These are phyloP conservation scores for Palythoa heliodiscus DNA, from an alignment of 92 coral and sea anemone genomes.

Conservation along the genomic window DNA sequence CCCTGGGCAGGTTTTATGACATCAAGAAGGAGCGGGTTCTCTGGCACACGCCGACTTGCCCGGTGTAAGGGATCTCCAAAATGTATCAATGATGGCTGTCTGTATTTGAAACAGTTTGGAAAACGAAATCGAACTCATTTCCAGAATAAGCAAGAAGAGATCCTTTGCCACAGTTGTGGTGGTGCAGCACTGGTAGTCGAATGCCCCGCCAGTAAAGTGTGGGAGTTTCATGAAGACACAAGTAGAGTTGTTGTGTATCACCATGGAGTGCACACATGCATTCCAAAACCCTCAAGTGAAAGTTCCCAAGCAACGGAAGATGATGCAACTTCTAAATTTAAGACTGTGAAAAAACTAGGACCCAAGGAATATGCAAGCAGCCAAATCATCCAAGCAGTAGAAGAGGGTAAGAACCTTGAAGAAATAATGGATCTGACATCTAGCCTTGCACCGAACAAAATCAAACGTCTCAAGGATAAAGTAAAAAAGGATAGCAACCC, in stretches of 20 bases:
- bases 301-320: constrained; percentile 40
- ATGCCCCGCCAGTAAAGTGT: constrained; percentile 66
- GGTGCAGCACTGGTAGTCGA: constrained; percentile 48
- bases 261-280: constrained; percentile 68
- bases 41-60: constrained; percentile 60
- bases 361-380: constrained; percentile 60
- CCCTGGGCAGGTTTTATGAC: no score
- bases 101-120: constrained; percentile 47
- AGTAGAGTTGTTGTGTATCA: constrained; percentile 52
- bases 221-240: constrained; percentile 58
- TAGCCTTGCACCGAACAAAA: constrained; percentile 53
- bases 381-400: constrained; percentile 62
- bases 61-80: constrained; percentile 66
- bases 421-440: constrained; percentile 52
- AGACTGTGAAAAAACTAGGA: constrained; percentile 58
- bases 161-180: constrained; percentile 59
- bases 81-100: constrained; percentile 57
- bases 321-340: constrained; percentile 60
- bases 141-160: constrained; percentile 39
- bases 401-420: constrained; percentile 55
- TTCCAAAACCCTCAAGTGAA: constrained; percentile 5
- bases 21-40: constrained; percentile 65
- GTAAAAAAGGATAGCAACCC: constrained; percentile 59
- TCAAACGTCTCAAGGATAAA: constrained; percentile 46
- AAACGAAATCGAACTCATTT: constrained; percentile 58